A percentile compares a stretch with the other conserved stretches of the same genome.
phyloP scores from a whole-genome alignment of 2,113 vertebrate genomes.

The Rhinolophus sinicus region DNA sequence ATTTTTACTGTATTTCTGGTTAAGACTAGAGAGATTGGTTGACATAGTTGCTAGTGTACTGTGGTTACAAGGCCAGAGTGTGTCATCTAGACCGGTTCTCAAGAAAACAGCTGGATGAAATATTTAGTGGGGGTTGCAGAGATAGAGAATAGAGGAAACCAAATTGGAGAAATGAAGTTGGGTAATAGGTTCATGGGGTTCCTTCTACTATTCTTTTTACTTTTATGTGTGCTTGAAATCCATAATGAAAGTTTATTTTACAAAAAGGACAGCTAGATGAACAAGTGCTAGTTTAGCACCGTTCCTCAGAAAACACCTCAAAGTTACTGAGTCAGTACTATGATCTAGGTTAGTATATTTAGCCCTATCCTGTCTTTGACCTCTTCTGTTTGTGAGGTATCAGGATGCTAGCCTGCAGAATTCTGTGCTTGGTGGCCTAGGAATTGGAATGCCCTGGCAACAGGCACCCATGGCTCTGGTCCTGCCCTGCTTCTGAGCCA shows the following conservation, averaged over 20 bases:
- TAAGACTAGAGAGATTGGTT: background rate
- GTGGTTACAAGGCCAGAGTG: background rate
- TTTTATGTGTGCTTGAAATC: background rate
- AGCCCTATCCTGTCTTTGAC: background rate
- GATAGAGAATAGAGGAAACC: background rate
- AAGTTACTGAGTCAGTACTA: background rate
- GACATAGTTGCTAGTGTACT: background rate
- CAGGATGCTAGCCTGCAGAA: background rate
- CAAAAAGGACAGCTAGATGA: background rate
- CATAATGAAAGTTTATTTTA: background rate
- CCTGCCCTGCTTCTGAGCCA: background rate
- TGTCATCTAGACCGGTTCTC: constrained; percentile 19
- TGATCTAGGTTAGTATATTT: constrained; percentile 13
- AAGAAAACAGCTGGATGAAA: constrained; percentile 13
- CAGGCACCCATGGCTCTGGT: background rate
- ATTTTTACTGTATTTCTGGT: background rate
- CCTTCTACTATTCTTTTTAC: background rate
- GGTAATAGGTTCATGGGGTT: background rate
- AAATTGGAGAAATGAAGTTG: background rate
- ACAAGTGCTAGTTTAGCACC: background rate
- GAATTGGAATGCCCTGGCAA: background rate
- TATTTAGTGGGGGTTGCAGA: background rate
- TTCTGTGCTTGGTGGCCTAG: background rate
- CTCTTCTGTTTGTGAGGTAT: constrained; percentile 40
- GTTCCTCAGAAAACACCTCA: background rate